Conservation (phyloP, 1,140 invertebrate species). For the Drosophila azteca region DNA sequence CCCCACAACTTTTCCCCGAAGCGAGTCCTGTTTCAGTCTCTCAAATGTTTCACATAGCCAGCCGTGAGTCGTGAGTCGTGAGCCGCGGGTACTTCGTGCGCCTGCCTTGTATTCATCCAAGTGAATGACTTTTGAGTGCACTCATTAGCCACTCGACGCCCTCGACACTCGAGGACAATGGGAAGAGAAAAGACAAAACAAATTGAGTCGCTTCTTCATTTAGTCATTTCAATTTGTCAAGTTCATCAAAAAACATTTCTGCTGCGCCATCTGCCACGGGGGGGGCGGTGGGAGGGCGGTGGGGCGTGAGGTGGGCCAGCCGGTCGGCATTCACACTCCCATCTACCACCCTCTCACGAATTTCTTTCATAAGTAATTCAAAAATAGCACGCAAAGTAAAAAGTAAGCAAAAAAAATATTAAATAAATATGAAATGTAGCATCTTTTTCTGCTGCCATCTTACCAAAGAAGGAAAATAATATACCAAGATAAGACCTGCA, state of each 20-base stretch:
- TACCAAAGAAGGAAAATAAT: slow-evolving; percentile 40
- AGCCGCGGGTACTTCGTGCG: too few relatives aligned
- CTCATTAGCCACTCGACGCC: slow-evolving; percentile 42
- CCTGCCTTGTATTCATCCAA: slow-evolving; percentile 29
- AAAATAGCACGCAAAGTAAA: slow-evolving; percentile 65
- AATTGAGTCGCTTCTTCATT: slow-evolving; percentile 58
- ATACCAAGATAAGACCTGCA: slow-evolving; percentile 32
- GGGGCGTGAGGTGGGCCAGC: too few relatives aligned
- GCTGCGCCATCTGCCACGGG: slow-evolving; percentile 38
- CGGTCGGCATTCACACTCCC: background rate
- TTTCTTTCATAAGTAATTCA: slow-evolving; percentile 63
- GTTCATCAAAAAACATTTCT: slow-evolving; percentile 54
- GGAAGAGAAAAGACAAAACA: slow-evolving; percentile 22
- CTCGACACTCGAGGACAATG: slow-evolving; percentile 31
- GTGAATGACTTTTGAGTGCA: slow-evolving; percentile 49
- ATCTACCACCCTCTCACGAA: slow-evolving; percentile 10
- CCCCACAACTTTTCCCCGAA: too few relatives aligned
- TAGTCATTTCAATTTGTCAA: slow-evolving; percentile 59
- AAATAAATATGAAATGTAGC: slow-evolving; percentile 79
- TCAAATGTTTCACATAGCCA: too few relatives aligned
- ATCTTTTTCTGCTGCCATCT: slow-evolving; percentile 36
- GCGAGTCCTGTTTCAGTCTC: too few relatives aligned
- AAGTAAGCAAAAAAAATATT: slow-evolving; percentile 69
- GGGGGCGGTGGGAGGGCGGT: too few relatives aligned
- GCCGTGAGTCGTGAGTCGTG: background rate